Percentiles rank a stretch among this genome's conserved stretches.
These are phyloP conservation scores for Anaspis maculata DNA, from an alignment of 2,888 invertebrate species.

Conservation along the genomic window DNA sequence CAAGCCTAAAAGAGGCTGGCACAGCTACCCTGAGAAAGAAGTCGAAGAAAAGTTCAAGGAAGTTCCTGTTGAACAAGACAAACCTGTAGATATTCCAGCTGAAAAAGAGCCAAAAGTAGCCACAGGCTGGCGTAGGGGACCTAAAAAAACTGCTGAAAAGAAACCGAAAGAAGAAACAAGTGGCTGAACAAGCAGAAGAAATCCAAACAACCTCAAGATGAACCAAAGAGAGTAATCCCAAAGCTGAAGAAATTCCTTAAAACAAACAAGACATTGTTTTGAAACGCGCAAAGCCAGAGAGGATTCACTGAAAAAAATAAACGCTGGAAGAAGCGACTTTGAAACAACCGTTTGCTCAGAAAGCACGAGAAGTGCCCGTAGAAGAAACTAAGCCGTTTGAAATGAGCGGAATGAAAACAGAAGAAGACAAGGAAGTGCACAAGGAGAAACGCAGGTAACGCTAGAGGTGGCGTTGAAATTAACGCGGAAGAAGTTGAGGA, in stretches of 20 bases:
- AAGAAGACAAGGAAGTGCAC: too few species aligned
- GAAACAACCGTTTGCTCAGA: conserved; percentile 37
- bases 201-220: too few species aligned
- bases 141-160: neutral
- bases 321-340: conserved; percentile 44
- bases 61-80: too few species aligned
- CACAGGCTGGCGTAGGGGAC: too few species aligned
- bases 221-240: conserved; percentile 6
- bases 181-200: conserved; percentile 1
- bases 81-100: too few species aligned
- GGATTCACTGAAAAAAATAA: conserved; percentile 45
- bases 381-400: neutral
- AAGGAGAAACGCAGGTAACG: too few species aligned
- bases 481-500: neutral
- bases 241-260: conserved; percentile 39
- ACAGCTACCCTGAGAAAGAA: neutral
- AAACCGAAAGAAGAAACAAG: neutral
- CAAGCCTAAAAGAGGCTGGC: conserved; percentile 2
- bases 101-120: too few species aligned
- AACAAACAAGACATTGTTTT: conserved; percentile 53
- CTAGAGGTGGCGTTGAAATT: neutral
- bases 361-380: conserved; percentile 13
- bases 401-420: too few species aligned
- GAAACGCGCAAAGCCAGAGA: conserved; percentile 40
- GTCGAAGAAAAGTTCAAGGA: conserved; percentile 1